A percentile compares a stretch with the other conserved stretches of the same genome.
Evolutionary conservation across 2,888 invertebrate species (phyloP).

Genomic region (Drosophila birchii): DNA sequence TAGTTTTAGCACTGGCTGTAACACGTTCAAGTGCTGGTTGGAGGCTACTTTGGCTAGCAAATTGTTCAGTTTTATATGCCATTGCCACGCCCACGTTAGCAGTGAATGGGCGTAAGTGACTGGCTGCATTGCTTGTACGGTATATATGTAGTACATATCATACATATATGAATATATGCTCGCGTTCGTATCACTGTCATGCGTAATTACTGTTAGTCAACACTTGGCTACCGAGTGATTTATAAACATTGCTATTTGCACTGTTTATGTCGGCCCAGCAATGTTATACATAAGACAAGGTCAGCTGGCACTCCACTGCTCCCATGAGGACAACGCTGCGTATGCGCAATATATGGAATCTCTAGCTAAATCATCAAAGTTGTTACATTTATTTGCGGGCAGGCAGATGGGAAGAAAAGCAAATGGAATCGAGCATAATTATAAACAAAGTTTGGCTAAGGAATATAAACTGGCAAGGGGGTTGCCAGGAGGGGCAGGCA

Average conservation of each 20-base stretch:
- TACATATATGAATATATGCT: too few relatives aligned
- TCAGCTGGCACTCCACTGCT: slow-evolving; percentile 38
- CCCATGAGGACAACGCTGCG: slow-evolving; percentile 31
- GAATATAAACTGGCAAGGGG: slow-evolving; percentile 51
- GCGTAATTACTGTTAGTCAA: slow-evolving; percentile 69
- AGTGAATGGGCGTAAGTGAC: slow-evolving; percentile 31
- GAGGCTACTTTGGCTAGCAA: slow-evolving; percentile 28
- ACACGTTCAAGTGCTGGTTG: slow-evolving; percentile 26
- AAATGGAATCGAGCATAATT: slow-evolving; percentile 59
- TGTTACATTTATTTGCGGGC: slow-evolving; percentile 39
- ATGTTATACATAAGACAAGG: slow-evolving; percentile 53
- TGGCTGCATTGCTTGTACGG: slow-evolving; percentile 16
- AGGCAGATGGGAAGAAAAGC: neutral
- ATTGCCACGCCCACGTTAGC: slow-evolving; percentile 47
- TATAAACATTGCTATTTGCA: slow-evolving; percentile 43
- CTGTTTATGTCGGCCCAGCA: slow-evolving; percentile 35
- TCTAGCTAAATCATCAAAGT: slow-evolving; percentile 31
- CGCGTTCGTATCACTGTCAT: slow-evolving; percentile 44
- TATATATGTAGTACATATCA: neutral
- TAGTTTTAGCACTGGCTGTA: slow-evolving; percentile 21
- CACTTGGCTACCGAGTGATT: slow-evolving; percentile 68
- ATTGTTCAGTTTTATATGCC: slow-evolving; percentile 39
- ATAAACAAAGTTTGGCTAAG: slow-evolving; percentile 56
- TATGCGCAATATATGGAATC: slow-evolving; percentile 48
- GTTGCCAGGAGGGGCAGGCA: slow-evolving; percentile 23